Evolutionary conservation across 2,888 invertebrate species (phyloP).

Genomic region (Hipparchia sbordonii): DNA sequence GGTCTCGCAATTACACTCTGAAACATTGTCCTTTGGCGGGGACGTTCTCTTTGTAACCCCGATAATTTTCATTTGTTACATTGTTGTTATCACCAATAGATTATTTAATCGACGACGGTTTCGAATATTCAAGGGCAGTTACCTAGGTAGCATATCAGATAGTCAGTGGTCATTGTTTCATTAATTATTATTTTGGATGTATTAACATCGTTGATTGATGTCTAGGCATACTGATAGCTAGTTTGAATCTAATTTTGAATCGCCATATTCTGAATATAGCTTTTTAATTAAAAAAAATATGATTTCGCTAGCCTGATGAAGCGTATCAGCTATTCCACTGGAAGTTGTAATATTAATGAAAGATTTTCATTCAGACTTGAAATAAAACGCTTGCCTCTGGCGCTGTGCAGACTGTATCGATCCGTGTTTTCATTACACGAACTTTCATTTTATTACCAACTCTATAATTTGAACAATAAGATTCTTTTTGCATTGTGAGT

Average conservation of each 20-base stretch:
- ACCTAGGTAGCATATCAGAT: slow-evolving; percentile 7
- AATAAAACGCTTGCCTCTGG: slow-evolving; percentile 5
- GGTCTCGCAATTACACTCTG: background rate
- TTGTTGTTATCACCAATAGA: background rate
- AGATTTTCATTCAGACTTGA: slow-evolving; percentile 14
- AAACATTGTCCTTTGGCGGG: background rate
- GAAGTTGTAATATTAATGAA: background rate
- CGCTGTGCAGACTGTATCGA: slow-evolving; percentile 27
- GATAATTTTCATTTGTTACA: background rate
- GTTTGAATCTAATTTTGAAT: too few relatives aligned
- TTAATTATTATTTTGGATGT: background rate
- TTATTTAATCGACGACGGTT: background rate
- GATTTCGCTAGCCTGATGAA: background rate
- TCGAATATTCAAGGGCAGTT: background rate
- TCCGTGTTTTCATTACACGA: slow-evolving; percentile 16
- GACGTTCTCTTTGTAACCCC: background rate
- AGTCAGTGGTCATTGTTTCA: background rate
- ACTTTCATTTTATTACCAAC: slow-evolving; percentile 1
- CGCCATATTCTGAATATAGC: too few relatives aligned
- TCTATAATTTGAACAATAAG: slow-evolving; percentile 6
- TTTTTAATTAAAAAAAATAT: too few relatives aligned
- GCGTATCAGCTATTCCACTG: too few relatives aligned
- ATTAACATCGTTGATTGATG: too few relatives aligned
- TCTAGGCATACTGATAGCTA: too few relatives aligned
- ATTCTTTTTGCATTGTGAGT: slow-evolving; percentile 6